phyloP scores from a whole-genome alignment of 2,888 invertebrate genomes.

The Notodonta dromedarius region DNA sequence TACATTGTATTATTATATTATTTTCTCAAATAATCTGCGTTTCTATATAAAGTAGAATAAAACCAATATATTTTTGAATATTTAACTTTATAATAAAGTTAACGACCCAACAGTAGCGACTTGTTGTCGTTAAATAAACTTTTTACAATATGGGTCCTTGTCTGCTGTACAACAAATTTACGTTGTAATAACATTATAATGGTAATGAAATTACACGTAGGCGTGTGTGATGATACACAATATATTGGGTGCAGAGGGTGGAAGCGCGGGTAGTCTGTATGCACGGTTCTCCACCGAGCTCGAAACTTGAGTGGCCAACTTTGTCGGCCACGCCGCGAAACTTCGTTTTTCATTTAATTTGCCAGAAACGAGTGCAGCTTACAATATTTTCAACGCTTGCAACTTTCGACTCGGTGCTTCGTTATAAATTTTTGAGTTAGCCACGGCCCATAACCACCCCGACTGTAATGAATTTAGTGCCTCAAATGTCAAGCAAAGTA shows the following conservation, averaged over 20 bases:
- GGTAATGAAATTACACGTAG: conserved; percentile 10
- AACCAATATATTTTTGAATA: too few relatives aligned
- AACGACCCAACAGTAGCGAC: too few relatives aligned
- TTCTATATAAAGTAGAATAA: too few relatives aligned
- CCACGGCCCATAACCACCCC: conserved; percentile 43
- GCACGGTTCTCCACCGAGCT: conserved; percentile 52
- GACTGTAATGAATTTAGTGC: conserved; percentile 55
- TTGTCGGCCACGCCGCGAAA: conserved; percentile 72
- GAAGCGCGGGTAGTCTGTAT: conserved; percentile 42
- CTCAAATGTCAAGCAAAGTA: conserved; percentile 48
- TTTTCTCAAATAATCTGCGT: too few relatives aligned
- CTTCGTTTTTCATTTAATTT: conserved; percentile 83
- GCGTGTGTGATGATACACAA: conserved; percentile 23
- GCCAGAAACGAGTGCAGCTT: conserved; percentile 79
- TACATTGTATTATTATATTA: too few relatives aligned
- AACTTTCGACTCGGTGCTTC: conserved; percentile 72
- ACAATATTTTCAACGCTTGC: conserved; percentile 80
- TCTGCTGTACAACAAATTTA: background rate
- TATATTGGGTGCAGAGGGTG: conserved; percentile 37
- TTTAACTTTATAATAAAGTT: too few relatives aligned
- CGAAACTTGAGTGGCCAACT: conserved; percentile 79
- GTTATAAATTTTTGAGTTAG: conserved; percentile 78
- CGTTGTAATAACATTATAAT: conserved; percentile 8
- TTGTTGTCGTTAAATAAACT: too few relatives aligned
- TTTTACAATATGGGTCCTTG: too few relatives aligned